Conservation (phyloP, 2,113 vertebrate genomes). For the Chlamydotis undulata region DNA sequence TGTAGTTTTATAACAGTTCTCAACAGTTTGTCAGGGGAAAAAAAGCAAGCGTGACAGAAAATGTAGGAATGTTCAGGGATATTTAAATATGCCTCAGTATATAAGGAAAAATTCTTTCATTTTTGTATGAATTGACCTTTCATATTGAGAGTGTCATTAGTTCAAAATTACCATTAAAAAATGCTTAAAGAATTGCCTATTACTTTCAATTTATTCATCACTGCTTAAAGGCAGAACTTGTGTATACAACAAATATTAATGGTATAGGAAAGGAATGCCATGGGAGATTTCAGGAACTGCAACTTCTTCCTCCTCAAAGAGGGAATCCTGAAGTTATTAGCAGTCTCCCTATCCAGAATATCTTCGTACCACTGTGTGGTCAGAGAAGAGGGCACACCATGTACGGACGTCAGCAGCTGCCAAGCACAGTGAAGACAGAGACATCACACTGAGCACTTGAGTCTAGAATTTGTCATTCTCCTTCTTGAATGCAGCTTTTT, state of each 20-base stretch:
- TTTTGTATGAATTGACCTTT: not conserved
- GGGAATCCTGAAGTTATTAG: not conserved
- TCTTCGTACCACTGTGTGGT: not conserved
- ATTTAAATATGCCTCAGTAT: not conserved
- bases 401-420: not conserved
- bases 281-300: not conserved
- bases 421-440: not conserved
- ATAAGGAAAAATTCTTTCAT: not conserved
- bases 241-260: not conserved
- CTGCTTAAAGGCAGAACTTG: not conserved
- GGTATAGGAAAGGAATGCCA: not conserved
- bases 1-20: not conserved
- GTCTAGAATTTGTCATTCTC: not conserved
- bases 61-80: not conserved
- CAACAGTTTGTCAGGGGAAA: not conserved
- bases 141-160: not conserved
- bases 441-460: rapidly evolving
- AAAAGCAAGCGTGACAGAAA: slow-evolving; percentile 1
- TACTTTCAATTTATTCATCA: not conserved
- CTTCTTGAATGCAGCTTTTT: not conserved
- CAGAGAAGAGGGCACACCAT: not conserved
- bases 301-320: not conserved
- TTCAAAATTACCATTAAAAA: not conserved
- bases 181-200: not conserved
- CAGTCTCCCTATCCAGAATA: rapidly evolving